Base-by-base conservation (phyloP, 2,888 invertebrate genomes). In the Crossocerus cetratus region DNA sequence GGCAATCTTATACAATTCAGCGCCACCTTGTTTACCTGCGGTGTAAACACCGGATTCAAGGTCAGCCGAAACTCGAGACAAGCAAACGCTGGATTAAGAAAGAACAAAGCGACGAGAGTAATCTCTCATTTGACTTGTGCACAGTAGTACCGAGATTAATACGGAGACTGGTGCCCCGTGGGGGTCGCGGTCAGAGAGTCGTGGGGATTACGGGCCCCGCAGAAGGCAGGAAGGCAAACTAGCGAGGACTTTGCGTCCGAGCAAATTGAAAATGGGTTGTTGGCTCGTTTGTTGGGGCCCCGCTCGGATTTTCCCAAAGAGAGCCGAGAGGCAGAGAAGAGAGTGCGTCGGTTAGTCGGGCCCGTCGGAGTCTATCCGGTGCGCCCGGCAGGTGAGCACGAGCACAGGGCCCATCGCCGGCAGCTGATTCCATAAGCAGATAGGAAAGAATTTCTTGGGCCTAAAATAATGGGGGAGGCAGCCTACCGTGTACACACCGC, bases 341-440 rank as follows among this genome's bases (percentile, higher is more conserved):
- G 32, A 32, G 32, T 8, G 32, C 11, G 11, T 32, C 32, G 8
- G 32, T 32, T 32, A 32, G 32, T 32, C 3, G 8, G 32, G 2
- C 5, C 57, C 16, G 23, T 21, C 1, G 16, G 14, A 5, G 23
- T 56, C 49, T 72, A 57, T 74, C 74, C 72, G 56, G 58, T 22
- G 56, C 42, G 68, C 70, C 32, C 74, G 84, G 84, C 87, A 86
- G 88, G 86, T 88, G 88, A 87, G 80, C 85, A 73, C 77, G 73
- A n/a, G n/a, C n/a, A n/a, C n/a, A 78, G 67, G 69, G 69, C 61
- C 61, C 57, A 57, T 43, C 61, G 22, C 75, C 69, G 81, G 87
- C 89, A 89, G 89, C 89, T 89, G 89, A 89, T 89, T 89, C 88
- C 84, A 87, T 88, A 89, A 86, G 82, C 83, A 86, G 87, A 89